Evolutionary conservation across 2,797 vertebrate species (phyloP), one percentile per base, ranked within the genome.

Genomic region (Hephaestus fuliginosus): DNA sequence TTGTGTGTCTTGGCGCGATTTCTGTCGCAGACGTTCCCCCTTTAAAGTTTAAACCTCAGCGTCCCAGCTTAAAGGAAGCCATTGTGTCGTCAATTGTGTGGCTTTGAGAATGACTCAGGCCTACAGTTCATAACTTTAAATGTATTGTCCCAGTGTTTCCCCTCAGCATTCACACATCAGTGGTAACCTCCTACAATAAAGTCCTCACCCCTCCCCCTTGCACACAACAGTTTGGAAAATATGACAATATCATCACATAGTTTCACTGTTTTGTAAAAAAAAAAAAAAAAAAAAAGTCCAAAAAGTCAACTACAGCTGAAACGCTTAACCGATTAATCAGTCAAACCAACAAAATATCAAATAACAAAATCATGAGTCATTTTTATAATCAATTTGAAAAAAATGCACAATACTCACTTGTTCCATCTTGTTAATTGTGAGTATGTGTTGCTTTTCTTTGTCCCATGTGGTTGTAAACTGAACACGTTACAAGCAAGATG

Each of bases 41-140:
- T 79, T 82, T 84, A 55, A 81, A 81, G 48, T 83, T 75, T 72
- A 82, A 86, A 83, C 17, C 2, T 22, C 51, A 65, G 72, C 65
- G 72, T 71, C 30, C 14, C 43, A 43, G 56, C 15, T 58, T 20
- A n/a, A 72, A 80, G 6, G 61, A 66, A 36, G 9, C 46, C 33
- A 62, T 83, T 78, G 83, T 81, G 41, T 10, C n/a, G 49, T 74
- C 72, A 70, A n/a, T 65, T 48, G 28, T 55, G 52, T 41, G 51
- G 20, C 25, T 11, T 11, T 80, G 72, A 65, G 12, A 88, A 79
- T 73, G 41, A 74, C 65, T 79, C 39, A 68, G 53, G 18, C 57
- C 53, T 61, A 17, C 65, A 64, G 60, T 78, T 86, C 15, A 76
- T 65, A 62, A 71, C 58, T 66, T 63, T n/a, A 43, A 20, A 43